phyloP scores from a whole-genome alignment of 2,797 vertebrate genomes.

The Rhodeus uyekii region DNA sequence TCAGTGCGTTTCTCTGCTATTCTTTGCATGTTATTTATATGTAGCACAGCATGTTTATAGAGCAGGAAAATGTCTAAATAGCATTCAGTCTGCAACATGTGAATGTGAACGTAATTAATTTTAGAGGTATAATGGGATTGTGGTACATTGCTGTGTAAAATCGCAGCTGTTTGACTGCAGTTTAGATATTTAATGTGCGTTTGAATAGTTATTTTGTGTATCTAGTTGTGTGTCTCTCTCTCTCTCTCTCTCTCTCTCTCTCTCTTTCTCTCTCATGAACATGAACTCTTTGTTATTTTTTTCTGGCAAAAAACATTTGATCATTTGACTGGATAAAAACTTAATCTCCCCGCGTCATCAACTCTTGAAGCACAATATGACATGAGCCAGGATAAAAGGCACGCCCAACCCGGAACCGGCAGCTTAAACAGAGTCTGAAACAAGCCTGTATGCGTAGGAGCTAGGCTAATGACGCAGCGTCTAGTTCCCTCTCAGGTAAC shows the following conservation, averaged over 20 bases:
- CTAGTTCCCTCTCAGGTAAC: too few relatives aligned
- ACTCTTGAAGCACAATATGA: too few relatives aligned
- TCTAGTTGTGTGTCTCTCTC: background rate
- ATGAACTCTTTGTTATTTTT: background rate
- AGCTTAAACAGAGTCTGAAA: too few relatives aligned
- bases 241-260: too few relatives aligned
- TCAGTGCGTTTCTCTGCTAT: slow-evolving; percentile 1
- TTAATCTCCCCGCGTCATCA: too few relatives aligned
- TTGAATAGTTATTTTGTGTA: slow-evolving; percentile 2
- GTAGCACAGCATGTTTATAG: slow-evolving; percentile 5
- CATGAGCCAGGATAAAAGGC: too few relatives aligned
- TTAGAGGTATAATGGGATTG: slow-evolving; percentile 22
- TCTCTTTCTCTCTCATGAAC: background rate
- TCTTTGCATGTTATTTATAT: slow-evolving; percentile 16
- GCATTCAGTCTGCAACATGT: background rate
- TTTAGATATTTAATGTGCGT: background rate
- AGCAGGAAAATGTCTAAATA: background rate
- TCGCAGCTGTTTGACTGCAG: slow-evolving; percentile 5
- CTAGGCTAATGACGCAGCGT: too few relatives aligned
- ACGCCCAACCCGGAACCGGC: too few relatives aligned
- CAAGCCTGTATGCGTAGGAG: too few relatives aligned
- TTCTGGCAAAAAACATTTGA: slow-evolving; percentile 4
- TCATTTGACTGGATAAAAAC: slow-evolving; percentile 24
- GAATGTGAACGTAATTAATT: slow-evolving; percentile 1
- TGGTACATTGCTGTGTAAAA: background rate